Evolutionary conservation across 2,888 invertebrate species (phyloP).

Genomic region (Acleris cristana): DNA sequence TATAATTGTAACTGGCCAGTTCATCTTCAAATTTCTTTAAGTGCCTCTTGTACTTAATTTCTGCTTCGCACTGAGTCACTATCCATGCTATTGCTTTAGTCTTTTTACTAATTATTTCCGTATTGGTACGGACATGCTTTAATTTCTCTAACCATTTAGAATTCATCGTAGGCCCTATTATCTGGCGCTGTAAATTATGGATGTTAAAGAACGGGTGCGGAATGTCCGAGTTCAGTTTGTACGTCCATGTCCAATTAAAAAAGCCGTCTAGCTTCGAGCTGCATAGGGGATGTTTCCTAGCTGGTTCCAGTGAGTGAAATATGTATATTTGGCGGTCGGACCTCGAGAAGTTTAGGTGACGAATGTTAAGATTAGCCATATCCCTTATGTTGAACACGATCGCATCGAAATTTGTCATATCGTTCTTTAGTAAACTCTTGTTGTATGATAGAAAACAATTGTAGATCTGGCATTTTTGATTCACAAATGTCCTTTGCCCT

Average conservation of each 20-base stretch:
- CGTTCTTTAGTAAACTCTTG: conserved; percentile 49
- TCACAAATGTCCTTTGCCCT: conserved; percentile 63
- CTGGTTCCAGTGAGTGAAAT: conserved; percentile 64
- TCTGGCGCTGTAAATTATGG: conserved; percentile 48
- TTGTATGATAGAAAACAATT: conserved; percentile 73
- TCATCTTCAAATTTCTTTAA: conserved; percentile 58
- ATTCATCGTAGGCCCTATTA: conserved; percentile 59
- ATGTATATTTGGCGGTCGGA: conserved; percentile 64
- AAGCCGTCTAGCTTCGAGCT: conserved; percentile 61
- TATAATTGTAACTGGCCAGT: conserved; percentile 60
- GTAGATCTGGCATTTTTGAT: conserved; percentile 62
- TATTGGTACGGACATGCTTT: conserved; percentile 48
- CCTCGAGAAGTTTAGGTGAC: conserved; percentile 52
- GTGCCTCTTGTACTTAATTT: conserved; percentile 57
- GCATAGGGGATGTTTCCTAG: conserved; percentile 62
- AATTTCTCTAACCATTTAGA: conserved; percentile 59
- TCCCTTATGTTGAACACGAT: conserved; percentile 62
- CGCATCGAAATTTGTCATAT: conserved; percentile 64
- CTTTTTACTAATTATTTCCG: conserved; percentile 51
- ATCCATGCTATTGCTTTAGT: conserved; percentile 68
- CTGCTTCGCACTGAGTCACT: conserved; percentile 59
- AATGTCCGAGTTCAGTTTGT: conserved; percentile 68
- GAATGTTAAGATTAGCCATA: conserved; percentile 49
- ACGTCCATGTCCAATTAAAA: conserved; percentile 78
- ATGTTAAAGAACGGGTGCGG: conserved; percentile 65